A percentile compares a stretch with the other conserved stretches of the same genome.
phyloP scores from a whole-genome alignment of 2,888 invertebrate species.

The Resseliella maxima region DNA sequence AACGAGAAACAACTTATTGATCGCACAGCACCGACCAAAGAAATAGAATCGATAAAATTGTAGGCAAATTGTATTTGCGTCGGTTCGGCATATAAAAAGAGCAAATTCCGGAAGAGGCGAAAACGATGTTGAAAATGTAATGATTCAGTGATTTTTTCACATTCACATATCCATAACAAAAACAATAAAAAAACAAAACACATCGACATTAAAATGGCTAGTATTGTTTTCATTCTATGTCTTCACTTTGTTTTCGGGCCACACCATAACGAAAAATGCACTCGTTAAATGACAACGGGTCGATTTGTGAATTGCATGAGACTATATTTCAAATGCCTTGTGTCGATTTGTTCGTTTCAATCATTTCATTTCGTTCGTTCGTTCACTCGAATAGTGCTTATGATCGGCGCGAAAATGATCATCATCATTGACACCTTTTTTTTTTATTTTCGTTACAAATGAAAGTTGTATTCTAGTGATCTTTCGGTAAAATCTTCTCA shows the following conservation, averaged over 20 bases:
- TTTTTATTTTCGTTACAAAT: neutral
- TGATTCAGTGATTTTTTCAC: slow-evolving; percentile 56
- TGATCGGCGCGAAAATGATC: neutral
- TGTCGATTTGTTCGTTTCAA: neutral
- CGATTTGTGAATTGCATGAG: neutral
- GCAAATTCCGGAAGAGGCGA: neutral
- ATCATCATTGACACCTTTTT: slow-evolving; percentile 15
- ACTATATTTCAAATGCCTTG: neutral
- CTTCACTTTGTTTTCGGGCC: slow-evolving; percentile 11
- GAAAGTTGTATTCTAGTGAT: neutral
- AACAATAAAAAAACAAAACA: neutral
- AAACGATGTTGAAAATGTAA: slow-evolving; percentile 52
- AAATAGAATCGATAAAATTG: neutral
- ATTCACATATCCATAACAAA: slow-evolving; percentile 56
- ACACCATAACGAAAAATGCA: neutral
- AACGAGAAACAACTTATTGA: neutral
- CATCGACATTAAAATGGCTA: neutral
- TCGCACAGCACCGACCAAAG: neutral
- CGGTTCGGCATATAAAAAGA: neutral
- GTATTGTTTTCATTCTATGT: slow-evolving; percentile 18
- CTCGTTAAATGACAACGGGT: neutral
- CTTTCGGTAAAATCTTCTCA: neutral
- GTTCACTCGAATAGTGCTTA: neutral
- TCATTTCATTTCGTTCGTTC: neutral
- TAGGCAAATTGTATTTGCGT: neutral